These are phyloP conservation scores for Esperia sulphurella DNA, from an alignment of 2,888 invertebrate species.

Conservation along the genomic window DNA sequence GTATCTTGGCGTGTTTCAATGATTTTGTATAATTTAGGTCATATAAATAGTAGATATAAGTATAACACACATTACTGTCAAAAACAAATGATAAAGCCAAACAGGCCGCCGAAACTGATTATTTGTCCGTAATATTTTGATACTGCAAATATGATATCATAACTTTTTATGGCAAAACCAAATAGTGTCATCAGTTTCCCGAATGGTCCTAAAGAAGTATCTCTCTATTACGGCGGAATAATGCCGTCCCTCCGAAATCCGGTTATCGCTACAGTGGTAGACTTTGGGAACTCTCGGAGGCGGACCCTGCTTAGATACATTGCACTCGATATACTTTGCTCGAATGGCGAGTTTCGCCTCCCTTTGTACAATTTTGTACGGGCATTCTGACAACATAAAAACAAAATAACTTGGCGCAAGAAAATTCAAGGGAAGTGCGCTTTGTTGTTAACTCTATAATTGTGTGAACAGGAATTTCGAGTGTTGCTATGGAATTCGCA, in stretches of 20 bases:
- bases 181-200: conserved; percentile 69
- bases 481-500: background rate
- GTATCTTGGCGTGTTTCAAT: background rate
- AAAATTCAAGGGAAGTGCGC: conserved; percentile 23
- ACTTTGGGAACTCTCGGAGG: conserved; percentile 32
- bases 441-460: conserved; percentile 14
- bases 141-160: conserved; percentile 61
- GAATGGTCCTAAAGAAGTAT: conserved; percentile 63
- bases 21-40: background rate
- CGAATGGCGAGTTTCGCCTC: conserved; percentile 37
- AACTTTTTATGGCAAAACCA: conserved; percentile 71
- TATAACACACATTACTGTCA: conserved; percentile 1
- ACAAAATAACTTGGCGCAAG: conserved; percentile 29
- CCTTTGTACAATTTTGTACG: conserved; percentile 33
- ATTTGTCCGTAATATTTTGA: conserved; percentile 64
- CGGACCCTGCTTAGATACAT: conserved; percentile 51
- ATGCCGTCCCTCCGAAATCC: conserved; percentile 60
- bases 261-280: conserved; percentile 62
- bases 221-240: conserved; percentile 64
- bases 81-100: conserved; percentile 26
- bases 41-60: background rate
- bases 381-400: conserved; percentile 30
- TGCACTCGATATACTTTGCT: conserved; percentile 50
- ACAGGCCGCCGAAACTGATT: conserved; percentile 31
- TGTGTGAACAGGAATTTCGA: conserved; percentile 8